Evolutionary conservation across 2,888 invertebrate species (phyloP).

Genomic region (Carpatolechia fugitivella): DNA sequence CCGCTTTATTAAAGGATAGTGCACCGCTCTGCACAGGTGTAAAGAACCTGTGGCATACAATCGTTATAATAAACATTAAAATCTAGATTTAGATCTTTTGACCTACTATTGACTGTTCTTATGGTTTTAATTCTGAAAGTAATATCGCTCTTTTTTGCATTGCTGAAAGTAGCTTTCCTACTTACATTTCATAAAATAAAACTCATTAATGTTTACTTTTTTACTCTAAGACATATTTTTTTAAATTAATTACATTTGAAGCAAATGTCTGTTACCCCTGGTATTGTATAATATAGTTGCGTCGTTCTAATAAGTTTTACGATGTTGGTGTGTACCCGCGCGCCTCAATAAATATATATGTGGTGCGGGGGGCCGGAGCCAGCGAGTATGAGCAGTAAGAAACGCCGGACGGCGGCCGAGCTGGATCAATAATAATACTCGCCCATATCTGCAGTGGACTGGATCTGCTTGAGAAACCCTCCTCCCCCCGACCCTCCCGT

Average conservation of each 20-base stretch:
- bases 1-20: slow-evolving; percentile 64
- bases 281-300: slow-evolving; percentile 46
- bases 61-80: too few species aligned
- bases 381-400: slow-evolving; percentile 72
- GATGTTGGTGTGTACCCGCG: slow-evolving; percentile 52
- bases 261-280: slow-evolving; percentile 1
- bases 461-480: slow-evolving; percentile 73
- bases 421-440: slow-evolving; percentile 79
- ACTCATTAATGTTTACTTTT: too few species aligned
- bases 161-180: too few species aligned
- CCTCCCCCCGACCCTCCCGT: slow-evolving; percentile 38
- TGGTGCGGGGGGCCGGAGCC: slow-evolving; percentile 48
- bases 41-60: slow-evolving; percentile 1
- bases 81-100: too few species aligned
- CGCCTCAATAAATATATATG: slow-evolving; percentile 72
- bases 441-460: slow-evolving; percentile 78
- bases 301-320: slow-evolving; percentile 67
- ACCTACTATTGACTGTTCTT: too few species aligned
- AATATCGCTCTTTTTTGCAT: too few species aligned
- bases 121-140: too few species aligned
- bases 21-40: slow-evolving; percentile 35
- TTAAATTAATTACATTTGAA: background rate
- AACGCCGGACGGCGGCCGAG: slow-evolving; percentile 60
- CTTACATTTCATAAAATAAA: too few species aligned
- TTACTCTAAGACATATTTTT: too few species aligned